Evolutionary conservation across 1,140 invertebrate genomes (phyloP).

Genomic region (Gonioctena quinquepunctata): DNA sequence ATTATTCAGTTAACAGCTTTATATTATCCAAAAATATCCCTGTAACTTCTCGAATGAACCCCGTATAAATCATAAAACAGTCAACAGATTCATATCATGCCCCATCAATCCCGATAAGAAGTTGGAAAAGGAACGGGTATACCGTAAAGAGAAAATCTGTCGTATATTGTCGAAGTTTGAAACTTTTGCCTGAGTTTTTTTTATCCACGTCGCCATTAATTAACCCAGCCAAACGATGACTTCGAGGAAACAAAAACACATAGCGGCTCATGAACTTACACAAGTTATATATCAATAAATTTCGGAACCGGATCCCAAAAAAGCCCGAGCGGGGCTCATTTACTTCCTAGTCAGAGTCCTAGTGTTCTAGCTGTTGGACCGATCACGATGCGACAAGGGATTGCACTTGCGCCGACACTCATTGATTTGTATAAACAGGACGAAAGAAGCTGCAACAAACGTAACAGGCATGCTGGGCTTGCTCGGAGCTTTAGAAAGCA

Average conservation of each 20-base stretch:
- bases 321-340: not conserved
- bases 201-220: not conserved
- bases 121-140: no score
- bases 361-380: not conserved
- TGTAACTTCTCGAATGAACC: no score
- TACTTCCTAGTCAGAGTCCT: not conserved
- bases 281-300: not conserved
- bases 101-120: no score
- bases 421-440: constrained; percentile 6
- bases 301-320: not conserved
- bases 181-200: not conserved
- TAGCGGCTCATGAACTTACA: not conserved
- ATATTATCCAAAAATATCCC: no score
- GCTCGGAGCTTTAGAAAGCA: not conserved
- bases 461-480: not conserved
- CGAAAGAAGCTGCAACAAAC: constrained; percentile 11
- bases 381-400: constrained; percentile 14
- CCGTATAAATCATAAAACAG: no score
- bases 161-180: not conserved
- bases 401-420: constrained; percentile 18
- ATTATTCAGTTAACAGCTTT: no score
- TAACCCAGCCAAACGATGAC: not conserved
- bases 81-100: no score
- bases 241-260: not conserved
- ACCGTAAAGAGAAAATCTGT: not conserved